phyloP scores from a whole-genome alignment of 1,140 invertebrate species.

The Zophobas morio region DNA sequence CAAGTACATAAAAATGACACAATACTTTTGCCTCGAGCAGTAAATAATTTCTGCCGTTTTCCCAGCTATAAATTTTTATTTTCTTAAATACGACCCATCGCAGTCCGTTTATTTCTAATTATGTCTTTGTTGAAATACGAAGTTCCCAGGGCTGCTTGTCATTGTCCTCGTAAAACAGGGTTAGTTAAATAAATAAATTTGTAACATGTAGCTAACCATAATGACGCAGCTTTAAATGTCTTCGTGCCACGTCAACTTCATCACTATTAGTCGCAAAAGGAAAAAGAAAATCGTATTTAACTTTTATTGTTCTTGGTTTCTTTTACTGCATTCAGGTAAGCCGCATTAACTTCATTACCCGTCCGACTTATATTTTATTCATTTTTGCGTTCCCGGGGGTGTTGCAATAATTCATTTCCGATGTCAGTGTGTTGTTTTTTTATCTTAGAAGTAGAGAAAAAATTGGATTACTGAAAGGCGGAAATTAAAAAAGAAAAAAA shows the following conservation, averaged over 20 bases:
- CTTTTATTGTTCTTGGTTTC: conserved; percentile 25
- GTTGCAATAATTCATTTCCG: conserved; percentile 7
- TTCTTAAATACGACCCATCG: background rate
- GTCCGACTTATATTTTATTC: conserved; percentile 23
- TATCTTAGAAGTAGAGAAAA: conserved; percentile 5
- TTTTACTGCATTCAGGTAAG: conserved; percentile 21
- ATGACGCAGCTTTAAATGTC: background rate
- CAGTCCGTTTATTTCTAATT: conserved; percentile 8
- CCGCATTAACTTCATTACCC: conserved; percentile 29
- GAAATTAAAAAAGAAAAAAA: background rate
- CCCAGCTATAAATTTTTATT: conserved; percentile 28
- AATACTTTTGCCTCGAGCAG: background rate
- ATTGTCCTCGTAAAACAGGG: background rate
- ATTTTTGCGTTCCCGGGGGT: background rate
- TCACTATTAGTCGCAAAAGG: conserved; percentile 25
- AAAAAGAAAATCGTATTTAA: conserved; percentile 24
- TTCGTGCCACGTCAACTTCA: background rate
- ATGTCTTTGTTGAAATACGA: background rate
- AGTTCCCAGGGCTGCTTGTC: background rate
- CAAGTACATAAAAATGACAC: conserved; percentile 34
- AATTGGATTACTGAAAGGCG: background rate
- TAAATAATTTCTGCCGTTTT: conserved; percentile 16
- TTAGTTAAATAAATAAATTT: conserved; percentile 21
- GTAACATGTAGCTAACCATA: conserved; percentile 2
- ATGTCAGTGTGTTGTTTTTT: background rate